phyloP scores from a whole-genome alignment of 92 coral and sea anemone genomes.

The Micromussa lordhowensis region DNA sequence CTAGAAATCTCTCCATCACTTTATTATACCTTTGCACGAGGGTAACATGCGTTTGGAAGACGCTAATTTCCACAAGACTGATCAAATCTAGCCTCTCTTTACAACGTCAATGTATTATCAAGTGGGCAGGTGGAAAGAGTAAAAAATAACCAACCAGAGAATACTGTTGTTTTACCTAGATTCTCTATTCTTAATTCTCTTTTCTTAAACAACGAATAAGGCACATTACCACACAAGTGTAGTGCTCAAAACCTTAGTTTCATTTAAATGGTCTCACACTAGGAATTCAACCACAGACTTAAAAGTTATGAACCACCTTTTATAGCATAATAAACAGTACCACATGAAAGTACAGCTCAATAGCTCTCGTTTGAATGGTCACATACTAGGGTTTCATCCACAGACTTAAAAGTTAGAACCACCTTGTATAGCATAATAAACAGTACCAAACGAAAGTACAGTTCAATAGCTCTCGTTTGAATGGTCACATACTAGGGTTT shows the following conservation, averaged over 20 bases:
- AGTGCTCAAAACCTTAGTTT: background rate
- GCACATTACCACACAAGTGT: background rate
- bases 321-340: background rate
- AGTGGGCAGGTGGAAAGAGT: background rate
- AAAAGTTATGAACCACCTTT: too few species aligned
- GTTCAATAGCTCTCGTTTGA: background rate
- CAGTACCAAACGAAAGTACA: background rate
- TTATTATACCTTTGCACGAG: background rate
- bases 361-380: background rate
- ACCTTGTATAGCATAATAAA: too few species aligned
- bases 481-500: background rate
- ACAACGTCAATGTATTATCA: background rate
- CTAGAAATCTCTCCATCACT: background rate
- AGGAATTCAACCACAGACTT: background rate
- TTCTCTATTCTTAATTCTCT: background rate
- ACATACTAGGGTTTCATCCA: background rate
- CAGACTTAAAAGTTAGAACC: too few species aligned
- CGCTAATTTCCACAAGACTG: background rate
- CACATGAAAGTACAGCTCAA: background rate
- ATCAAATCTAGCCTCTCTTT: background rate
- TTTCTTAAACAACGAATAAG: too few species aligned
- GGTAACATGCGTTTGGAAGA: background rate
- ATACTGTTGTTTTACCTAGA: background rate
- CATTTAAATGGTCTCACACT: background rate
- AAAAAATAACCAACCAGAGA: background rate